Percentiles rank a stretch among this genome's conserved stretches.
phyloP scores from a whole-genome alignment of 2,797 vertebrate genomes.

The Epinephelus awoara region DNA sequence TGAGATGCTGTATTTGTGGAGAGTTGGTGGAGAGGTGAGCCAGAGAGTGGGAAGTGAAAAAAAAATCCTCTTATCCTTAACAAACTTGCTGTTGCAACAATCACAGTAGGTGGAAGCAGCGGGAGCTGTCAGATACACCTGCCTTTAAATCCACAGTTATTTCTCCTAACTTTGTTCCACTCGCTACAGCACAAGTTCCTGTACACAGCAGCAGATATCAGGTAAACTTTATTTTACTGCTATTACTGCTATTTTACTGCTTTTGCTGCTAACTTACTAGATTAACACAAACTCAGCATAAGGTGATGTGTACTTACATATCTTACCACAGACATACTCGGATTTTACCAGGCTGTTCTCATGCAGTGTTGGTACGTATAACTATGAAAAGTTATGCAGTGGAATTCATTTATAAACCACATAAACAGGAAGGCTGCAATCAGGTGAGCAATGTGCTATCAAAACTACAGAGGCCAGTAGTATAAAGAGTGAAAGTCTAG shows the following conservation, averaged over 20 bases:
- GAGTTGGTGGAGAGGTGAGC: constrained; percentile 56
- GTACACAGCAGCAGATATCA: constrained; percentile 29
- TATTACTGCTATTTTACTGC: too few species aligned
- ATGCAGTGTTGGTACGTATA: too few species aligned
- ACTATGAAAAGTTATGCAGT: too few species aligned
- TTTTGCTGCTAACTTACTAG: background rate
- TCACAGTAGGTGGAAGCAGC: constrained; percentile 64
- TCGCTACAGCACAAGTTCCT: constrained; percentile 10
- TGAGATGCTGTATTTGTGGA: constrained; percentile 36
- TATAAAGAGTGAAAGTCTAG: too few species aligned
- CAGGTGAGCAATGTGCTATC: too few species aligned
- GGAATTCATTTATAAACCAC: too few species aligned
- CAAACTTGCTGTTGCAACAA: constrained; percentile 68
- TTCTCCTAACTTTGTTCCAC: constrained; percentile 53
- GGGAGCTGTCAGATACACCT: constrained; percentile 66
- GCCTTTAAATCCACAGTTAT: constrained; percentile 61
- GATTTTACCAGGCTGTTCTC: too few species aligned
- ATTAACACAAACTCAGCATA: constrained; percentile 17
- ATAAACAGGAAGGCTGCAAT: too few species aligned
- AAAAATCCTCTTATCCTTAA: constrained; percentile 52
- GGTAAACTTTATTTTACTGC: constrained; percentile 31
- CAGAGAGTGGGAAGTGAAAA: constrained; percentile 44
- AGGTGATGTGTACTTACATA: background rate
- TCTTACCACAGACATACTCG: background rate
- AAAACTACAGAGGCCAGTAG: too few species aligned